These are phyloP conservation scores for Mechanitis messenoides DNA, from an alignment of 2,888 invertebrate genomes.

Conservation along the genomic window DNA sequence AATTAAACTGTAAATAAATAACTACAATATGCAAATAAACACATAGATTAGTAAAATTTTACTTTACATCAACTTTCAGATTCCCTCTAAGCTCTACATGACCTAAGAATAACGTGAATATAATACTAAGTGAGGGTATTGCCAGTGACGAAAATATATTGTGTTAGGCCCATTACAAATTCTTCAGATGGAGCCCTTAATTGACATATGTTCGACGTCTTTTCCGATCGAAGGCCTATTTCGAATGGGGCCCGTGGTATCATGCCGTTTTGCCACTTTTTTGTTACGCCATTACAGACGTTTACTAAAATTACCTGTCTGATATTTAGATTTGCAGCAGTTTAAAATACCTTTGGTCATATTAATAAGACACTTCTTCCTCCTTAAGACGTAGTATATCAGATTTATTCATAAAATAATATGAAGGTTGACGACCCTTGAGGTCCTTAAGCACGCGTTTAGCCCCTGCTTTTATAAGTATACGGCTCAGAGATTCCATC, in stretches of 20 bases:
- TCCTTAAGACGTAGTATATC: slow-evolving; percentile 90
- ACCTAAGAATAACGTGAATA: neutral
- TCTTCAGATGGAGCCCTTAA: too few species aligned
- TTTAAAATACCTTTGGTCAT: neutral
- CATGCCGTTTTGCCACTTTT: too few species aligned
- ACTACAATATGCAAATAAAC: neutral
- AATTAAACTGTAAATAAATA: too few species aligned
- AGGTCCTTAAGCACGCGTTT: slow-evolving; percentile 89
- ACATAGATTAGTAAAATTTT: neutral
- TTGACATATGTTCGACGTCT: too few species aligned
- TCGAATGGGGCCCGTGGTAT: too few species aligned
- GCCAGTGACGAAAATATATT: too few species aligned
- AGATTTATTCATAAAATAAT: slow-evolving; percentile 94
- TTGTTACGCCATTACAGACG: neutral
- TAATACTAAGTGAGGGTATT: neutral
- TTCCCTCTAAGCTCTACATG: neutral
- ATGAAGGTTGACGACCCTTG: slow-evolving; percentile 91
- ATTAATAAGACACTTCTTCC: slow-evolving; percentile 83
- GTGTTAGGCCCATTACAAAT: too few species aligned
- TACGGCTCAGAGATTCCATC: slow-evolving; percentile 86
- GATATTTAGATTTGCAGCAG: neutral
- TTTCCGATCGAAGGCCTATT: too few species aligned
- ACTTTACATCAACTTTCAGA: neutral
- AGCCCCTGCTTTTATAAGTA: slow-evolving; percentile 89
- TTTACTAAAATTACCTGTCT: neutral